Evolutionary conservation across 2,888 invertebrate genomes (phyloP), one percentile per base, ranked within the genome.

Genomic region (Phytoseiulus persimilis): DNA sequence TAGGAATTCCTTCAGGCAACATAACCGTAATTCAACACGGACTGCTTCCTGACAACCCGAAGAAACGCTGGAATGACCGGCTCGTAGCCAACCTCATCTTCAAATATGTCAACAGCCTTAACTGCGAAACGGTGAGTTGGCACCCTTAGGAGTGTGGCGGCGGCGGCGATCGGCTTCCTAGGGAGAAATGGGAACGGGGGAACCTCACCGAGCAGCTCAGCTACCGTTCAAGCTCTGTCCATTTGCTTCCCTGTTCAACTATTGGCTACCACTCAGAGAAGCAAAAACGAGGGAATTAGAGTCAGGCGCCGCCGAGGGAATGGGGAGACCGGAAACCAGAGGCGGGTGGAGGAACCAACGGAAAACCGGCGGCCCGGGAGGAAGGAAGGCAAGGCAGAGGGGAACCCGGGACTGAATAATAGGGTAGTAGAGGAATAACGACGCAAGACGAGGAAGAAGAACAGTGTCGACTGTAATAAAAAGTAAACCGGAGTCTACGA

Each of bases 1-100:
- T 99, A 90, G 97, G 98, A 39, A 95, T 99, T 89, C 95, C 95
- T 31, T 94, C 95, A 90, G 94, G 95, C 91, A 95, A 96, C 92
- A 94, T 98, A 90, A 95, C 95, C 6, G 92, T 95, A 89, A 92
- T 94, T 90, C 94, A 94, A 92, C 95, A 95, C 91, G 95, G 95
- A 89, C 94, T 95, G 91, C 93, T 97, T 92, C 95, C 94, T 90
- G 98, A 98, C 93, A 94, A 95, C 92, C 96, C 96, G 65, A 94
- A 94, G 91, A 93, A 94, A n/a, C 94, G 94, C 90, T 98, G 98
- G 98, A 95, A 95, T 90, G 93, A 94, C 90, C 94, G 95, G 91
- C 92, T 94, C 31, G 93, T 96, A 89, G 94, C 95, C 33, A 94
- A 94, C 90, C 93, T 94, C 91, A 94, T 96, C 91, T 92, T 95